Evolutionary conservation across 1,140 invertebrate genomes (phyloP), one percentile per base, ranked within the genome.

Genomic region (Mizuhopecten yessoensis): DNA sequence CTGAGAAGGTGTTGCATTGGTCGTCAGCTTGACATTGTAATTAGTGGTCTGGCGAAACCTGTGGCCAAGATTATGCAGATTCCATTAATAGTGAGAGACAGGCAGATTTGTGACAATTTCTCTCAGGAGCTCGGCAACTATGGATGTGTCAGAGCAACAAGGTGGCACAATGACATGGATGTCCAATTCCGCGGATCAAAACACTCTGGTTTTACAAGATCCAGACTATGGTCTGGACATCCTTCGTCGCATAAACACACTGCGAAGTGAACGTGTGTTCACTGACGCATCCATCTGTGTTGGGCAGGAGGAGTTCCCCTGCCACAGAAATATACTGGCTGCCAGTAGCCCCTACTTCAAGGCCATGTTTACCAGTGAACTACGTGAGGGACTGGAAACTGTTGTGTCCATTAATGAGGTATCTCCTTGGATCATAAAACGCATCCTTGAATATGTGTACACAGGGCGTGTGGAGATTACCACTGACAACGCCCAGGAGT

Each of bases 261-360:
- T 96, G 23, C 91, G 96, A 17, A 91, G 34, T 49, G 94, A 94
- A 33, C 90, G 92, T 10, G 49, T 94, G 2, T 96, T 96, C 88
- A 96, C 96, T 10, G 96, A 96, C 93, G 95, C 94, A 13, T 94
- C 96, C 34, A 93, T 96, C 29, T 96, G 95, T 93, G 94, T 96
- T 11, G 96, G 95, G 34, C 95, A 95, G 36, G 95, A 96, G 90
- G 96, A 96, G 88, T 95, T 97, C 92, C 96, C 95, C 10, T 97
- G 96, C 93, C 96, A 97, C 91, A 94, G 95, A 33, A 96, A 96
- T 89, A 94, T 97, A n/a, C 91, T 97, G 42, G 95, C 96, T 42
- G 95, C 96, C 15, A 96, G 96, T 89, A 97, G 96, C 92, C 96
- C 96, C 1, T 97, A 97, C 89, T 97, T 97, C 88, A 93, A 96